A percentile compares a stretch with the other conserved stretches of the same genome.
Evolutionary conservation across 2,888 invertebrate species (phyloP).

Genomic region (Drosophila melanosoma): DNA sequence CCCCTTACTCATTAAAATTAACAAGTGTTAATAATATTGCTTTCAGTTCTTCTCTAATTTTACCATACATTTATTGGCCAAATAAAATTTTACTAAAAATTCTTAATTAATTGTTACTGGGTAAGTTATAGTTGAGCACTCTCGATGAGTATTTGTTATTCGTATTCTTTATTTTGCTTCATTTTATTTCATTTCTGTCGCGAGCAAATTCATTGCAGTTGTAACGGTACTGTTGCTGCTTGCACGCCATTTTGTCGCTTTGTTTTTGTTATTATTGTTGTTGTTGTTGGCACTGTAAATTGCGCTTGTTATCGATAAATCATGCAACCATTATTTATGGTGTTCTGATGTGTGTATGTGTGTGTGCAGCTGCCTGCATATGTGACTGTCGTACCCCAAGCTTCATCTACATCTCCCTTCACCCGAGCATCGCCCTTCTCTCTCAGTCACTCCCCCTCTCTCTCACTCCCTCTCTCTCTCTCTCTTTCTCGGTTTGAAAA

Average conservation of each 20-base stretch:
- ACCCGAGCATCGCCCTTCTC: not conserved
- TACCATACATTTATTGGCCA: not conserved
- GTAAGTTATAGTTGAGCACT: constrained; percentile 11
- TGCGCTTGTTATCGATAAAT: constrained; percentile 84
- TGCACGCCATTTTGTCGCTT: constrained; percentile 60
- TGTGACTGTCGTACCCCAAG: constrained; percentile 60
- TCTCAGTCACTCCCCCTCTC: not conserved
- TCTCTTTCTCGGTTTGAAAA: constrained; percentile 64
- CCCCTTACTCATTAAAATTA: constrained; percentile 2
- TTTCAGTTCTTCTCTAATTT: not conserved
- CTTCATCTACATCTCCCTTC: constrained; percentile 2
- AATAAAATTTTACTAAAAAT: too few relatives aligned
- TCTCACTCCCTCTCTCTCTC: not conserved
- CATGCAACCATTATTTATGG: constrained; percentile 84
- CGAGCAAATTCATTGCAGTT: constrained; percentile 79
- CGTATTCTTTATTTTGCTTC: constrained; percentile 38
- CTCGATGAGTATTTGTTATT: not conserved
- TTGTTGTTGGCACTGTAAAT: constrained; percentile 80
- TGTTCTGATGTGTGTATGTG: constrained; percentile 65
- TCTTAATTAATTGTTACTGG: not conserved
- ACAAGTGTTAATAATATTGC: not conserved
- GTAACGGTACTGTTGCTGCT: constrained; percentile 58
- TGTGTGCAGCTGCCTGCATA: constrained; percentile 70
- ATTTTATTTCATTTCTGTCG: constrained; percentile 76
- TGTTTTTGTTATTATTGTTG: constrained; percentile 61